Base-by-base conservation (phyloP, 2,113 vertebrate genomes). In the Crotophaga sulcirostris region DNA sequence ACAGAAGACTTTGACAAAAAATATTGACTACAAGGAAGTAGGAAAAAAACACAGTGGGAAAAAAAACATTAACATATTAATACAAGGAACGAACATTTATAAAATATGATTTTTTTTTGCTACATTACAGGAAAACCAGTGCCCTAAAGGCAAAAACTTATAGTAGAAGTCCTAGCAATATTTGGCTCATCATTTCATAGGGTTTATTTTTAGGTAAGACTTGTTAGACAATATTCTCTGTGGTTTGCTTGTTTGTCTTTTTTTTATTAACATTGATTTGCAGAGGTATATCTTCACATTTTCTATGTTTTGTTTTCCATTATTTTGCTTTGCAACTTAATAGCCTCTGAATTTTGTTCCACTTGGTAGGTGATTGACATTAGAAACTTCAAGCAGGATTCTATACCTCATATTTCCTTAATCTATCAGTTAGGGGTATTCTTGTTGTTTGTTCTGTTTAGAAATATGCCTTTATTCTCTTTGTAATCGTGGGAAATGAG, bases 331-430 rank as follows among this genome's bases (percentile, higher is more conserved):
- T 88, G 49, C 25, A 49, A 34, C 64, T 94, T 80, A 77, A 47
- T 66, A 70, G 79, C 56, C 69, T 40, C 38, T 64, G 70, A 89
- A 34, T 77, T 91, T 93, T 95, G 21, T 91, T 96, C 56, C 25
- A 55, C 47, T 81, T 85, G 76, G 44, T 81, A 90, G 68, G 58
- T 89, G 89, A 95, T 63, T 95, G 86, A n/a, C n/a, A 11, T 91
- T 62, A 36, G 55, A 89, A 73, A 54, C 17, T 40, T 91, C 12
- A 89, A 54, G n/a, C 16, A 70, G 15, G 9, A 44, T 49, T 62
- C 36, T 70, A 1, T 45, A 54, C 75, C 78, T 67, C 6, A 9
- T 79, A 13, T 51, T 79, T 79, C 20, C 26, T 84, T 51, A 13
- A 59, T 85, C 9, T 68, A 59, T 28, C 11, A 52, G 11, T 20